Evolutionary conservation across 2,113 vertebrate genomes (phyloP).

Genomic region (Chunga burmeisteri): DNA sequence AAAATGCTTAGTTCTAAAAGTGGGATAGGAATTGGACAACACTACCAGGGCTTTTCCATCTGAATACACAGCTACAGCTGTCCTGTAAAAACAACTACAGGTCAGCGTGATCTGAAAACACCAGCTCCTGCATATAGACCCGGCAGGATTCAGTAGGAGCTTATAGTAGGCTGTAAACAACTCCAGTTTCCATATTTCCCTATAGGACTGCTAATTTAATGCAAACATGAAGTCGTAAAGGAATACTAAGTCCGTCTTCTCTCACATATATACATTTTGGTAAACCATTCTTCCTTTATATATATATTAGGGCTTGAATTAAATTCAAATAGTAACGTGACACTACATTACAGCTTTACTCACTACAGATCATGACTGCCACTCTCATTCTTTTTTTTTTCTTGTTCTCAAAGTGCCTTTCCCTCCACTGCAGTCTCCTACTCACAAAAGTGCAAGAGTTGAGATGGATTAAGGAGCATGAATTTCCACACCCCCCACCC

Average conservation of each 20-base stretch:
- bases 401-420: not conserved
- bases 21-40: not conserved
- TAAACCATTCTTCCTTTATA: not conserved
- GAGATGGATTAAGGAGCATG: not conserved
- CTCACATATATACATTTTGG: not conserved
- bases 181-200: not conserved
- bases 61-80: not conserved
- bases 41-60: not conserved
- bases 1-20: not conserved
- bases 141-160: not conserved
- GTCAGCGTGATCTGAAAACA: not conserved
- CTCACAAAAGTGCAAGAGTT: not conserved
- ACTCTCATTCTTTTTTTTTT: too few relatives aligned
- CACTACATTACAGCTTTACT: not conserved
- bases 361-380: not conserved
- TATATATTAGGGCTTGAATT: not conserved
- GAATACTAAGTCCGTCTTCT: not conserved
- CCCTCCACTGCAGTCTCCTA: not conserved
- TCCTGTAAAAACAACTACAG: not conserved
- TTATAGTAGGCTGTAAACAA: not conserved
- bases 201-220: not conserved
- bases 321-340: not conserved
- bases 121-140: fast-evolving
- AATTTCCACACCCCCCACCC: too few relatives aligned
- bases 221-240: not conserved